Evolutionary conservation across 2,797 vertebrate genomes (phyloP).

Genomic region (Avahi laniger): DNA sequence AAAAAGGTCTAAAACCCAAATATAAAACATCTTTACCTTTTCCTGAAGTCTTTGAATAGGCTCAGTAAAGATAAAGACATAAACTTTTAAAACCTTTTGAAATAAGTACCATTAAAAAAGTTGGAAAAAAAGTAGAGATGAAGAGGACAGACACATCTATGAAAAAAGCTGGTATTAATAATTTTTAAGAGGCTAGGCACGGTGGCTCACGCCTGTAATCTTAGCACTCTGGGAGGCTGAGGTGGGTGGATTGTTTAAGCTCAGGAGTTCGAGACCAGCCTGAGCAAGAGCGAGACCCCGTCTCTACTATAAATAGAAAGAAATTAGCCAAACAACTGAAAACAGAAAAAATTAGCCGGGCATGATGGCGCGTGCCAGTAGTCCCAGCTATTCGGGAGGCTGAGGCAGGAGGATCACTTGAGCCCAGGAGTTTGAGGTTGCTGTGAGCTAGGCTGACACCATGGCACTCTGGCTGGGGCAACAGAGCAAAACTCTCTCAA

Average conservation of each 20-base stretch:
- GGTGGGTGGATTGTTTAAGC: neutral
- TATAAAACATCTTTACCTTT: neutral
- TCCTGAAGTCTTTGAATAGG: neutral
- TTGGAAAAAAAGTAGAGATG: neutral
- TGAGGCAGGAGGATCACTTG: too few relatives aligned
- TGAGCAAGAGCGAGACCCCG: neutral
- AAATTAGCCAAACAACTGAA: too few relatives aligned
- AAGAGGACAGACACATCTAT: too few relatives aligned
- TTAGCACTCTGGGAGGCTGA: neutral
- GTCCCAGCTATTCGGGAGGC: too few relatives aligned
- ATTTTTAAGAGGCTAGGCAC: too few relatives aligned
- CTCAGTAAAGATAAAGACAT: neutral
- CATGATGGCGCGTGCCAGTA: too few relatives aligned
- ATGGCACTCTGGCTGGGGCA: too few relatives aligned
- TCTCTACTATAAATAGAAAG: neutral
- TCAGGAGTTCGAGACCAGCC: neutral
- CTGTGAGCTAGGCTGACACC: too few relatives aligned
- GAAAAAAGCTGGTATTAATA: too few relatives aligned
- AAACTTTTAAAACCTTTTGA: neutral
- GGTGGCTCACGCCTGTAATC: neutral
- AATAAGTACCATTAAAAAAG: neutral
- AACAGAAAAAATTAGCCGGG: neutral
- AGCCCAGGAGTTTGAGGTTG: too few relatives aligned
- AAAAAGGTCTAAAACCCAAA: neutral
- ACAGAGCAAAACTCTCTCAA: neutral